Evolutionary conservation across 92 coral and sea anemone genomes (phyloP), one percentile per base, ranked within the genome.

Genomic region (Porites lobata): DNA sequence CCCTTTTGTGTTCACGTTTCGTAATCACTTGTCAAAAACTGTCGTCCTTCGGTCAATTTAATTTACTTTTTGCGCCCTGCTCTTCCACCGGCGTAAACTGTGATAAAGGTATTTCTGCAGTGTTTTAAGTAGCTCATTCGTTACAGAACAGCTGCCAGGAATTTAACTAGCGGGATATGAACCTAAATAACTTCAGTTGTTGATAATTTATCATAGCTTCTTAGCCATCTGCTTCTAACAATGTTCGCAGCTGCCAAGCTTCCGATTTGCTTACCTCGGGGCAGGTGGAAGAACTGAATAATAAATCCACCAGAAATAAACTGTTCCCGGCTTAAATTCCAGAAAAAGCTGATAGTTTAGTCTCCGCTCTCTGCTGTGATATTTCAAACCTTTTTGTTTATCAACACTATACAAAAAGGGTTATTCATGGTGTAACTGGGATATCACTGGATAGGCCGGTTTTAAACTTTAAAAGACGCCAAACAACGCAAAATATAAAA

Each of bases 171-270:
- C 75, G 85, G 75, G 65, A 17, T 80, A 43, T 78, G 13, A 65
- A 13, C 51, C 62, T 52, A 67, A 80, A 80, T 80, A 70, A 32
- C 86, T 70, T 81, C 51, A 81, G 58, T 69, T 43, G 58, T 17
- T 38, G 9, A 68, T 81, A 77, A 81, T 71, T 70, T 82, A 57
- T 70, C n/a, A 26, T 38, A 8, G 78, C 86, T 26, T 13, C 69
- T 50, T 9, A 82, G 66, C 86, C 86, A 82, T 82, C 86, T 82
- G 86, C 78, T 69, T 6, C 20, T 57, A 82, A 82, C 86, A 82
- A 82, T 82, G 76, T 82, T 26, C 38, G 47, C 86, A 82, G 86
- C 86, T 82, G 86, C 65, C 57, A 1, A 19, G 32, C 24, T 68
- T 82, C 86, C 78, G 85, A 82, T 72, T 82, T 69, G 70, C 86